A percentile compares a stretch with the other conserved stretches of the same genome.
Conservation (phyloP, 1,140 invertebrate species). For the Holcopasites calliopsidis region DNA sequence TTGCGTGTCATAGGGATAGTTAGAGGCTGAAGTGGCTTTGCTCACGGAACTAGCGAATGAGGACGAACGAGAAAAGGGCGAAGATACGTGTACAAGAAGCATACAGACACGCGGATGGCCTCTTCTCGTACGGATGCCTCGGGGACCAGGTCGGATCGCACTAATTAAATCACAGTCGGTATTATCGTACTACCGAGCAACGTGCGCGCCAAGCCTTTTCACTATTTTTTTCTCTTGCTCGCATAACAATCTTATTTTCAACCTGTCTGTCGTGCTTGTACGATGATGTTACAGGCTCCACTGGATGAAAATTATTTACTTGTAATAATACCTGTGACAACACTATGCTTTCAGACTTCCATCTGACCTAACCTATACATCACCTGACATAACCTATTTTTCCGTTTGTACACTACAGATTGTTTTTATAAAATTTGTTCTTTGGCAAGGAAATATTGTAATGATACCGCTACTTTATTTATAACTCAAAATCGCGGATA, state of each 20-base stretch:
- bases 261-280: not conserved
- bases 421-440: too few relatives aligned
- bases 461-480: too few relatives aligned
- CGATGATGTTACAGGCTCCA: too few relatives aligned
- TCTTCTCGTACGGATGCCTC: conserved; percentile 46
- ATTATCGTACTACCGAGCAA: conserved; percentile 28
- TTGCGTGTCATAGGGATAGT: conserved; percentile 57
- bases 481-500: too few relatives aligned
- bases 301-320: not conserved
- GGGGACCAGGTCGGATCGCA: conserved; percentile 48
- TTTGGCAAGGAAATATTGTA: too few relatives aligned
- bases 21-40: conserved; percentile 48
- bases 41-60: conserved; percentile 37
- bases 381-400: too few relatives aligned
- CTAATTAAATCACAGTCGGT: conserved; percentile 61
- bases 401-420: too few relatives aligned
- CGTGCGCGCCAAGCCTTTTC: conserved; percentile 7
- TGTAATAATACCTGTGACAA: too few relatives aligned
- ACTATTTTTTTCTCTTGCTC: not conserved
- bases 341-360: too few relatives aligned
- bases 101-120: conserved; percentile 34
- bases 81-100: conserved; percentile 53
- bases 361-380: too few relatives aligned
- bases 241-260: not conserved
- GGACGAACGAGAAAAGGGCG: conserved; percentile 15